Evolutionary conservation across 2,113 vertebrate species (phyloP).

Genomic region (Myiozetetes cayanensis): DNA sequence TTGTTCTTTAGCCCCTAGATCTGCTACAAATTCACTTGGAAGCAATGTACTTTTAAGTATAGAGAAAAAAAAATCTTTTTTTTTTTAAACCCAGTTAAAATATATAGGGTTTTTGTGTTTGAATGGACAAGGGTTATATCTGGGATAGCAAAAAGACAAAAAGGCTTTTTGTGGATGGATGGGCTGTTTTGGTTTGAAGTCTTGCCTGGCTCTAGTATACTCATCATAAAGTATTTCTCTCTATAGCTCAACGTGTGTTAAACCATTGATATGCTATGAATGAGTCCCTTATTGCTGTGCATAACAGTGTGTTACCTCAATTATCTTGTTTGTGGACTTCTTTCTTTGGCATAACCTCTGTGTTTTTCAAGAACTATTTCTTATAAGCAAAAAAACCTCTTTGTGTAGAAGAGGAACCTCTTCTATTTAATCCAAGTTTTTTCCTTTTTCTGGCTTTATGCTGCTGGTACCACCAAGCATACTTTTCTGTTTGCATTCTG

Average conservation of each 20-base stretch:
- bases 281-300: not conserved
- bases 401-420: not conserved
- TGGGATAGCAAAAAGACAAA: not conserved
- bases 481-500: not conserved
- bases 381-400: not conserved
- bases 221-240: not conserved
- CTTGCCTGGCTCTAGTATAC: not conserved
- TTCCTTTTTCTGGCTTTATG: not conserved
- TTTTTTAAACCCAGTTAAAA: not conserved
- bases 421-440: not conserved
- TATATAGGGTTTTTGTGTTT: no score
- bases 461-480: not conserved
- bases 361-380: not conserved
- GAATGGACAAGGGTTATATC: not conserved
- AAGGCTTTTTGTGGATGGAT: not conserved
- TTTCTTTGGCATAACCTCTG: not conserved
- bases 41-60: not conserved
- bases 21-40: not conserved
- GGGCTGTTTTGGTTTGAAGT: not conserved
- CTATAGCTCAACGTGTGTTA: not conserved
- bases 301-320: not conserved
- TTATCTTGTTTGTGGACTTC: not conserved
- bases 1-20: not conserved
- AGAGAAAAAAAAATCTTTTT: not conserved
- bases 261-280: not conserved